Evolutionary conservation across 2,888 invertebrate genomes (phyloP), one percentile per base, ranked within the genome.

Genomic region (Coelopa pilipes): DNA sequence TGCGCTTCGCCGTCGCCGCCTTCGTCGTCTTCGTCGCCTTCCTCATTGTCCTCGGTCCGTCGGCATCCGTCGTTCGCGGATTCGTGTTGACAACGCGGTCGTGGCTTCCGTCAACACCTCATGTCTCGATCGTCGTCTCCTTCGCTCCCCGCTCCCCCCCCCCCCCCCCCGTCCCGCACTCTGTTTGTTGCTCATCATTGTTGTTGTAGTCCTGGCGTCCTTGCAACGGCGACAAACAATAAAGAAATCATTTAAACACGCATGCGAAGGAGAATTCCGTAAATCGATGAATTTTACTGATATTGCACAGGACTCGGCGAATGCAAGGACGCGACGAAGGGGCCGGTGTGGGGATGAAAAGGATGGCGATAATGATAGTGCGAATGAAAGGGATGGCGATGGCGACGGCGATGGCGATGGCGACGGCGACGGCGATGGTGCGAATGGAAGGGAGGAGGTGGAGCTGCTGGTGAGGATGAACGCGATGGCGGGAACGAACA

Each of bases 221-320:
- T 17, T n/a, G n/a, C n/a, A n/a, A n/a, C 55, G 57, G 69, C 2
- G 19, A 24, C 45, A 34, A 68, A 68, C 34, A 50, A 68, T 24
- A 67, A 34, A 34, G 55, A 50, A 55, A 68, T 45, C 50, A 53
- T 55, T 50, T 59, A 46, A 49, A 60, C 49, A 19, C 49, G 55
- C 12, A 69, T 24, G 53, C 34, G 17, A 34, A 55, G 15, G 34
- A n/a, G 34, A 21, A 11, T 17, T 9, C 19, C 19, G 46, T 17
- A 65, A 67, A 67, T 67, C 55, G 55, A 24, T 67, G 67, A 67
- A 55, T 67, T 67, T 67, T 67, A 53, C 53, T 55, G 67, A 67
- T 34, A 34, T 34, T 67, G n/a, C 24, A 34, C 13, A 15, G 55
- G 67, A 55, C 34, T 67, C n/a, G 45, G 34, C 34, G 34, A 34